Percentiles rank a stretch among this genome's conserved stretches.
phyloP scores from a whole-genome alignment of 1,140 invertebrate species.

The Bilobella aurantiaca region DNA sequence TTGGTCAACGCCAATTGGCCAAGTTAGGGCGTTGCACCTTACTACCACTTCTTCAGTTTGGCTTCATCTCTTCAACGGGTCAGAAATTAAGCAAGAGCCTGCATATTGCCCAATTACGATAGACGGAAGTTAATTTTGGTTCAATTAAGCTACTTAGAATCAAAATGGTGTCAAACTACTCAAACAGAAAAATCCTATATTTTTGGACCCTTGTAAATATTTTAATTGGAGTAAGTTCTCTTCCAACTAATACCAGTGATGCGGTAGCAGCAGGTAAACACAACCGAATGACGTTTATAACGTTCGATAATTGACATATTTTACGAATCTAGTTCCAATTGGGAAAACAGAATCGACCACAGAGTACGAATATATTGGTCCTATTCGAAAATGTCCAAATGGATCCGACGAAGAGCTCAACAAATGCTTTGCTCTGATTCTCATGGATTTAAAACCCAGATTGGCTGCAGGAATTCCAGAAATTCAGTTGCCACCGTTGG shows the following conservation, averaged over 20 bases:
- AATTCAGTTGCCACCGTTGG: constrained; percentile 23
- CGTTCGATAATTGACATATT: not conserved
- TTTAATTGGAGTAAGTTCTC: no score
- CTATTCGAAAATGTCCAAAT: constrained; percentile 18
- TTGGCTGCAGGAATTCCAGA: constrained; percentile 14
- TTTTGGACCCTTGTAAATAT: no score
- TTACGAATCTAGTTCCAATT: not conserved
- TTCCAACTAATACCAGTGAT: no score
- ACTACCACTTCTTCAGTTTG: no score
- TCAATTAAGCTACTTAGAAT: no score
- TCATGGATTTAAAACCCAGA: constrained; percentile 16
- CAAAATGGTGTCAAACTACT: no score
- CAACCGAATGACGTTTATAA: not conserved
- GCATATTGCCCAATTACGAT: no score
- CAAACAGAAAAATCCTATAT: no score
- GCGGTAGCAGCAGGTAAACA: not conserved
- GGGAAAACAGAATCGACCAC: not conserved
- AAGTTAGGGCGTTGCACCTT: no score
- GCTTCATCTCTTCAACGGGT: no score
- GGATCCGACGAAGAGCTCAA: constrained; percentile 19
- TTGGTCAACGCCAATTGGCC: not conserved
- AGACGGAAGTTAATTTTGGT: no score
- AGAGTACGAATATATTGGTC: constrained; percentile 16
- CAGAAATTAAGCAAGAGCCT: no score
- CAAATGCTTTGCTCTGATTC: constrained; percentile 16